A percentile compares a stretch with the other conserved stretches of the same genome.
These are phyloP conservation scores for Myopa tessellatipennis DNA, from an alignment of 2,888 invertebrate genomes.

Conservation along the genomic window DNA sequence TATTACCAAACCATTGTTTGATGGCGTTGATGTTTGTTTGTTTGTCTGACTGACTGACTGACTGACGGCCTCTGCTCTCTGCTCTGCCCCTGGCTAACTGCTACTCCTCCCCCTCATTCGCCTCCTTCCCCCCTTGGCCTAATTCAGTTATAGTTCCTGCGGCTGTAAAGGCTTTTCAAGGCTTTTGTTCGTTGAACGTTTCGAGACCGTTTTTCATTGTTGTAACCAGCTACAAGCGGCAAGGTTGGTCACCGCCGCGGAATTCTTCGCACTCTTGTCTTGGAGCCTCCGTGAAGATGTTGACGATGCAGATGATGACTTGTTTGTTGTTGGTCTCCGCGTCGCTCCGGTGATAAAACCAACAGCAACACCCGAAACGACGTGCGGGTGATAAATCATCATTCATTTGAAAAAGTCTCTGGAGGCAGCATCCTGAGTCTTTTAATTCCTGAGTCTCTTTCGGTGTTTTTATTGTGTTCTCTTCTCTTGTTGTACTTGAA, in stretches of 20 bases:
- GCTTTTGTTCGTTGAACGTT: conserved; percentile 21
- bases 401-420: conserved; percentile 9
- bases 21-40: conserved; percentile 30
- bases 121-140: background rate
- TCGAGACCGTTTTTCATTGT: conserved; percentile 24
- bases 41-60: background rate
- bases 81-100: no score
- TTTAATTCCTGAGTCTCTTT: background rate
- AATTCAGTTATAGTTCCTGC: background rate
- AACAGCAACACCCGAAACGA: background rate
- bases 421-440: background rate
- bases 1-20: conserved; percentile 31
- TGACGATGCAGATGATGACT: conserved; percentile 2
- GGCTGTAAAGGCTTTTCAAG: background rate
- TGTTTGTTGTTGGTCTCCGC: conserved; percentile 8
- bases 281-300: background rate
- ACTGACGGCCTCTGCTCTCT: no score
- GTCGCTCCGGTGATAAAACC: conserved; percentile 2
- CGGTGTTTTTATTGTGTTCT: background rate
- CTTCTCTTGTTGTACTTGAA: conserved; percentile 3
- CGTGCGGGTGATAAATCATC: conserved; percentile 13
- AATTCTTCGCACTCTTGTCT: no score
- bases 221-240: conserved; percentile 11
- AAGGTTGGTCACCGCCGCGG: no score
- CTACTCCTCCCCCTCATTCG: background rate